Percentiles rank a stretch among this genome's conserved stretches.
Conservation (phyloP, 2,888 invertebrate genomes). For the Meghimatium bilineatum region DNA sequence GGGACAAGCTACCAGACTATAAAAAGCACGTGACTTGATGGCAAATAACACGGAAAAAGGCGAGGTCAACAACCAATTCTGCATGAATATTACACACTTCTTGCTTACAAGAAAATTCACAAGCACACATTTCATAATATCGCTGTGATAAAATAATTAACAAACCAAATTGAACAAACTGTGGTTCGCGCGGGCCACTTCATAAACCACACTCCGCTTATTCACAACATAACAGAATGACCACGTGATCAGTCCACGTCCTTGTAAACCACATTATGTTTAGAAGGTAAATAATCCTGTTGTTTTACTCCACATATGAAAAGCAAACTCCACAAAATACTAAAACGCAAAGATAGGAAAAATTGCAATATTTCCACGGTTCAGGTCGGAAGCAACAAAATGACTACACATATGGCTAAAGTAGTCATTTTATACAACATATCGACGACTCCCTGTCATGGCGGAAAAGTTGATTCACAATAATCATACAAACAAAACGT, state of each 20-base stretch:
- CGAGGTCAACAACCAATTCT: conserved; percentile 1
- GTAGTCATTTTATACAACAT: conserved; percentile 30
- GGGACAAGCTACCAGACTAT: conserved; percentile 44
- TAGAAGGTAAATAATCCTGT: neutral
- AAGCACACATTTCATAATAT: neutral
- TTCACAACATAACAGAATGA: conserved; percentile 51
- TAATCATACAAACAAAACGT: conserved; percentile 48
- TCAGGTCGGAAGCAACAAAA: conserved; percentile 39
- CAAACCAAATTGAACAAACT: too few species aligned
- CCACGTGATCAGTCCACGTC: conserved; percentile 74
- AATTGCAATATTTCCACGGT: neutral
- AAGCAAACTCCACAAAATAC: neutral
- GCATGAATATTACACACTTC: neutral
- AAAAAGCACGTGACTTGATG: conserved; percentile 44
- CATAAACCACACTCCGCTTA: conserved; percentile 24
- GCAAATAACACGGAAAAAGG: conserved; percentile 35
- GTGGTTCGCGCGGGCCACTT: neutral
- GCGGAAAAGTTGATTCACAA: conserved; percentile 53
- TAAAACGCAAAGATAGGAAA: conserved; percentile 19
- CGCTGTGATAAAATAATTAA: neutral
- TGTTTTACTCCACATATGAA: conserved; percentile 1
- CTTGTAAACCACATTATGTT: conserved; percentile 52
- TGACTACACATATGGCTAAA: neutral
- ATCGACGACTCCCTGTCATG: conserved; percentile 50
- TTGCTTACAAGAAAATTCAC: neutral